Evolutionary conservation across 2,888 invertebrate genomes (phyloP), one percentile per base, ranked within the genome.

Genomic region (Plagodis pulveraria): DNA sequence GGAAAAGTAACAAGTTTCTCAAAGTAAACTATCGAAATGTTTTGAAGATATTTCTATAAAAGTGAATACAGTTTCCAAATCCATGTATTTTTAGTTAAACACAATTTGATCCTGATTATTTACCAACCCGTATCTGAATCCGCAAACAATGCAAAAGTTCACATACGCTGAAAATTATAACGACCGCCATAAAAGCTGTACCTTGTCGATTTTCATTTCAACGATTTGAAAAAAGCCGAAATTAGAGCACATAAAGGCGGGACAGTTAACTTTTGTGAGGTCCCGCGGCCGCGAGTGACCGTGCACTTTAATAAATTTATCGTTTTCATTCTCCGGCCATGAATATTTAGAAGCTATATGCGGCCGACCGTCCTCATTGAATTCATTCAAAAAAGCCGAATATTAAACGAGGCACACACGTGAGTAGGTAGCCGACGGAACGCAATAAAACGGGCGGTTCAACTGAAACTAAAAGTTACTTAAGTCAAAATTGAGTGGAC

Each of bases 291-390:
- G 47, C 62, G 56, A 50, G 46, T 53, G 56, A 50, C 62, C 70
- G 66, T 62, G 66, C 69, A 70, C 67, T 66, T 75, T 70, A 58
- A 62, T 57, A 57, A 62, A 57, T 62, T 62, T 62, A 57, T 57
- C 50, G 54, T 42, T 48, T 54, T 50, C 53, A 57, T 62, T 78
- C 73, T 71, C 67, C 63, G 66, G 66, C 73, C 77, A 85, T 86
- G 84, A 85, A 87, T 86, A 87, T 86, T 86, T 81, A 84, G 77
- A 73, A 72, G 75, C 74, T 74, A 74, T 81, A 76, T 72, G 73
- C 71, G 77, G 76, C 59, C 67, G 65, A 66, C 71, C 71, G 63
- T 57, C 64, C 67, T 72, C 77, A 72, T 78, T 76, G 71, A 71
- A 71, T 76, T 72, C 76, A 74, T 76, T 73, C 74, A 73, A 71